phyloP scores from a whole-genome alignment of 2,888 invertebrate genomes.

The Drosophila diplacantha region DNA sequence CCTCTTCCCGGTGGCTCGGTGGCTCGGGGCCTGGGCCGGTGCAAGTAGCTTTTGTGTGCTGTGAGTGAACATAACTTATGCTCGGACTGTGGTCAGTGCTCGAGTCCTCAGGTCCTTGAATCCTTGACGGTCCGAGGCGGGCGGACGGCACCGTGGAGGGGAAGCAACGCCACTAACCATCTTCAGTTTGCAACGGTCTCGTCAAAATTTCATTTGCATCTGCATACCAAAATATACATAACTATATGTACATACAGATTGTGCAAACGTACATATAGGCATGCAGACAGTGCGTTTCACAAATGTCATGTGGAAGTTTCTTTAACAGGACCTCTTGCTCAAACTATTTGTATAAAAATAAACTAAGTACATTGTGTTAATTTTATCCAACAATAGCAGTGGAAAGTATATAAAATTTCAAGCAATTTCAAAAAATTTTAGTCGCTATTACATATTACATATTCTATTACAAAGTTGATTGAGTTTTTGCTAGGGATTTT shows the following conservation, averaged over 20 bases:
- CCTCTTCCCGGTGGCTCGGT: too few relatives aligned
- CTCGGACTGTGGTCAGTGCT: constrained; percentile 10
- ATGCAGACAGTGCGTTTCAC: constrained; percentile 14
- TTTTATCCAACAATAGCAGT: not conserved
- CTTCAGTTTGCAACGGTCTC: constrained; percentile 20
- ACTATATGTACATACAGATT: constrained; percentile 11
- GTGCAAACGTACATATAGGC: not conserved
- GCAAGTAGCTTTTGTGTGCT: constrained; percentile 15
- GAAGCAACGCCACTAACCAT: constrained; percentile 12
- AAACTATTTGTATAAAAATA: not conserved
- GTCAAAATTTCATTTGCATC: constrained; percentile 46
- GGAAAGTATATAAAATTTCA: too few relatives aligned
- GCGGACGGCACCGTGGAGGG: not conserved
- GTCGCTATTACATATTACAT: too few relatives aligned
- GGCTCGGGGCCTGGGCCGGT: not conserved
- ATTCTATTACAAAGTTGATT: too few relatives aligned
- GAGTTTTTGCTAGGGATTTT: too few relatives aligned
- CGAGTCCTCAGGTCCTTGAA: not conserved
- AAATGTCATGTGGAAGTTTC: not conserved
- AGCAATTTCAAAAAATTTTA: not conserved
- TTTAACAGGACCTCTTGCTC: not conserved
- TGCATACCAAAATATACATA: constrained; percentile 24
- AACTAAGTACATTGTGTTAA: not conserved
- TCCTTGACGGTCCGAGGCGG: not conserved
- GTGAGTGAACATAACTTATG: constrained; percentile 16